Base-by-base conservation (phyloP, 1,140 invertebrate genomes). In the Caenorhabditis inopinata region DNA sequence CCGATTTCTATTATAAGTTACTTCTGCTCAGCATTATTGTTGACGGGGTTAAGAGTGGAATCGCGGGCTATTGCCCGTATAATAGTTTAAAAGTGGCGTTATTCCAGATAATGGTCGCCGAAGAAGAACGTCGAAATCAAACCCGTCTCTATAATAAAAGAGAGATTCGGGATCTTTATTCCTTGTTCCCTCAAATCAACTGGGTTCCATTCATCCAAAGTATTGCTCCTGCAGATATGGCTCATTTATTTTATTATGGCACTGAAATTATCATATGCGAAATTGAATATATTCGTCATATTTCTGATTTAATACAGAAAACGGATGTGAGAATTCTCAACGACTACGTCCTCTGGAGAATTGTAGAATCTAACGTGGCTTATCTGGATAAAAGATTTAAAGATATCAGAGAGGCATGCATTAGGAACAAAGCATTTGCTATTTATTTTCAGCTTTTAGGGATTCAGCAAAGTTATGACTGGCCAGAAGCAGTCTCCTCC, bases 401-500 rank as follows among this genome's bases (percentile, higher is more conserved):
- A 29, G 83, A 84, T 62, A 84, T 84, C 18, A 81, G 77, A 23
- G 82, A 83, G 76, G 82, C 79, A 79, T 5, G 53, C n/a, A n/a
- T n/a, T n/a, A n/a, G n/a, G n/a, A n/a, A n/a, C n/a, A n/a, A 0
- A 1, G 27, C 1, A 73, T 0, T 79, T 79, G 32, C 29, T 16
- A n/a, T 29, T 11, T 29, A 7, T 5, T 18, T 75, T 14, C 7
- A n/a, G n/a, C n/a, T 27, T 81, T 80, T 42, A 83, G 83, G 83
- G 84, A 27, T 80, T 84, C 45, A 14, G 77, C 6, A 62, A 79
- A 42, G 79, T 84, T 9, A 84, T 84, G 83, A 83, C 82, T 1
- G 79, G 85, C 86, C 49, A 90, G 88, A 89, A 79, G 86, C 47
- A 87, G 87, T 74, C 88, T 87, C 82, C 80, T 18, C 81, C 83